Percentiles rank a stretch among this genome's conserved stretches.
phyloP scores from a whole-genome alignment of 1,140 invertebrate species.

The Babylonia areolata region DNA sequence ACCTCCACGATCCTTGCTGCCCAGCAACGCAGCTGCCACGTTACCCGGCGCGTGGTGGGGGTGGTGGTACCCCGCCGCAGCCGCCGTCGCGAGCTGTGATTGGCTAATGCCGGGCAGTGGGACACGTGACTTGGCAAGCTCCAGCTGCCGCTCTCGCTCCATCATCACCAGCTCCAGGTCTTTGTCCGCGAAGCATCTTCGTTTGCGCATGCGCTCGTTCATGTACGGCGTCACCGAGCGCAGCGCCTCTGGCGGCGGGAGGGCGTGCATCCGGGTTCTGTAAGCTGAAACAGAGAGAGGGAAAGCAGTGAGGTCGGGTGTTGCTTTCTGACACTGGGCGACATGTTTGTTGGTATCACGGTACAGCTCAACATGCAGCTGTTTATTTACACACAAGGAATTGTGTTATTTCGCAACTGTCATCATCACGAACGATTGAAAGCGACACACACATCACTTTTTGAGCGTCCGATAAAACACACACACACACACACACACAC shows the following conservation, averaged over 20 bases:
- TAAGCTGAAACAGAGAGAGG: constrained; percentile 60
- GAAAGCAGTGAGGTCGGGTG: no score
- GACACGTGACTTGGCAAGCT: constrained; percentile 44
- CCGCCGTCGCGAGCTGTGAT: no score
- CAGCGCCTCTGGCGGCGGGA: constrained; percentile 62
- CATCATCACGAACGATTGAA: no score
- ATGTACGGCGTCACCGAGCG: constrained; percentile 65
- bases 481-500: no score
- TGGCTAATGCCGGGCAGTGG: neutral
- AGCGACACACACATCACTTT: no score
- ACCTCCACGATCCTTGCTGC: no score
- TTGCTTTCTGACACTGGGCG: no score
- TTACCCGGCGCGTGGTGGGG: constrained; percentile 38
- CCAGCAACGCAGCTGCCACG: constrained; percentile 34
- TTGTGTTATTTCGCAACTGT: no score
- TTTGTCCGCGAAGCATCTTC: constrained; percentile 77
- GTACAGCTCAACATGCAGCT: no score
- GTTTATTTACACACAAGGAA: no score
- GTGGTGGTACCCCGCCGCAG: constrained; percentile 73
- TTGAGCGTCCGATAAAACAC: no score
- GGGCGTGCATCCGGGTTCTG: constrained; percentile 54
- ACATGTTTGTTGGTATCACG: no score
- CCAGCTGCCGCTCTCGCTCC: constrained; percentile 63
- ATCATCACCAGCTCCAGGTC: constrained; percentile 76
- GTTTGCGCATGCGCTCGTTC: constrained; percentile 76